Conservation (phyloP, 2,113 vertebrate species). For the Hemicordylus capensis region DNA sequence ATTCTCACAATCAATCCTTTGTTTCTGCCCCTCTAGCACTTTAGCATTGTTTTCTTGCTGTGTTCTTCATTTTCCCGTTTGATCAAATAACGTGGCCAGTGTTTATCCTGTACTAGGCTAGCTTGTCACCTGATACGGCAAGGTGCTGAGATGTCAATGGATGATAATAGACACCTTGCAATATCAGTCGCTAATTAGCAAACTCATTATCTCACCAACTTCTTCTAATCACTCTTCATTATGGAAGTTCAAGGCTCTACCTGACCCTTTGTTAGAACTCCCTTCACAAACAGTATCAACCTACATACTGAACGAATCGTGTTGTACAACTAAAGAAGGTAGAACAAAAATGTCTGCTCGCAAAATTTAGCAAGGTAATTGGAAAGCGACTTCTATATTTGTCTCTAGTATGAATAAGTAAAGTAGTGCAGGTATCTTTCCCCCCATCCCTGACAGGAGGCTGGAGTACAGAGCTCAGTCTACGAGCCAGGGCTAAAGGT, state of each 20-base stretch:
- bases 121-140: background rate
- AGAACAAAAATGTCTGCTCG: background rate
- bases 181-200: background rate
- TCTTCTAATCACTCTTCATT: background rate
- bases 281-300: background rate
- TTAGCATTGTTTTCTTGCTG: background rate
- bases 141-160: background rate
- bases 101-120: background rate
- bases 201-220: background rate
- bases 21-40: background rate
- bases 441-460: too few relatives aligned
- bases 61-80: background rate
- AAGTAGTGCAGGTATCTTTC: background rate
- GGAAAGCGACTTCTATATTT: background rate
- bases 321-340: background rate
- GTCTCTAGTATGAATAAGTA: background rate
- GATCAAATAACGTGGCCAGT: background rate
- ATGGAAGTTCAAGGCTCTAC: constrained; percentile 8
- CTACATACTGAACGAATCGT: background rate
- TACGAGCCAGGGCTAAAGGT: too few relatives aligned
- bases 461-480: too few relatives aligned
- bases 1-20: background rate
- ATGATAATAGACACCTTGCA: constrained; percentile 13
- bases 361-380: background rate
- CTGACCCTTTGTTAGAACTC: constrained; percentile 8